Conservation (phyloP, 1,140 invertebrate genomes). For the Drosophila leontia region DNA sequence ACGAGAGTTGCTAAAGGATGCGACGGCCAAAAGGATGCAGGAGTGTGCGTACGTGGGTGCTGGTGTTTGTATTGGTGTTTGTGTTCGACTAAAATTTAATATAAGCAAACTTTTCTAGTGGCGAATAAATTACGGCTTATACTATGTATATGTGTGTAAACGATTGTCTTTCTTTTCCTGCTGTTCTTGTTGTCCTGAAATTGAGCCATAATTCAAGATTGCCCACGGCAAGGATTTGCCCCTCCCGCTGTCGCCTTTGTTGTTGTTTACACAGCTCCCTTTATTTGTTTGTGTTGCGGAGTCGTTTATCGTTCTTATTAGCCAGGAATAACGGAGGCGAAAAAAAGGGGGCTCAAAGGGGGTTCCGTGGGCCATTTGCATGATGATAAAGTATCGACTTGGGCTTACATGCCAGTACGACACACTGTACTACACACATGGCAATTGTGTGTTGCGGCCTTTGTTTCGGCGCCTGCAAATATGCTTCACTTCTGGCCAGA, state of each 20-base stretch:
- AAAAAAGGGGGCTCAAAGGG: conserved; percentile 4
- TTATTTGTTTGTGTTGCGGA: conserved; percentile 43
- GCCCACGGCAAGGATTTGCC: conserved; percentile 35
- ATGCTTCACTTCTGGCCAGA: conserved; percentile 53
- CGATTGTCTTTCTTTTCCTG: conserved; percentile 18
- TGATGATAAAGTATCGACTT: conserved; percentile 73
- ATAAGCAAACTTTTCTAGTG: conserved; percentile 37
- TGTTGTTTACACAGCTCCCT: conserved; percentile 29
- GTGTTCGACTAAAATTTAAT: conserved; percentile 38
- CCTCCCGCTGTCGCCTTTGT: conserved; percentile 7
- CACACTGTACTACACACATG: conserved; percentile 1
- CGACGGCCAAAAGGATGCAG: conserved; percentile 4
- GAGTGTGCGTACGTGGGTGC: neutral
- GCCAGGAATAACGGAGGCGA: conserved; percentile 11
- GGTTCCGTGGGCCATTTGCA: conserved; percentile 54
- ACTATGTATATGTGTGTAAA: conserved; percentile 18
- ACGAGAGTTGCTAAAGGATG: conserved; percentile 30
- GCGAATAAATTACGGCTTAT: conserved; percentile 34
- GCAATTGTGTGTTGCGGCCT: conserved; percentile 17
- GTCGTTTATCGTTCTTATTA: conserved; percentile 65
- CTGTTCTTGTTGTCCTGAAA: conserved; percentile 11
- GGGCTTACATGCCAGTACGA: conserved; percentile 40
- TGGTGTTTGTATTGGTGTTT: conserved; percentile 8
- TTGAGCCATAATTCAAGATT: conserved; percentile 56
- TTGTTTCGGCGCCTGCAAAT: conserved; percentile 55